Conservation (phyloP, 2,888 invertebrate species). For the Beris morrisii region DNA sequence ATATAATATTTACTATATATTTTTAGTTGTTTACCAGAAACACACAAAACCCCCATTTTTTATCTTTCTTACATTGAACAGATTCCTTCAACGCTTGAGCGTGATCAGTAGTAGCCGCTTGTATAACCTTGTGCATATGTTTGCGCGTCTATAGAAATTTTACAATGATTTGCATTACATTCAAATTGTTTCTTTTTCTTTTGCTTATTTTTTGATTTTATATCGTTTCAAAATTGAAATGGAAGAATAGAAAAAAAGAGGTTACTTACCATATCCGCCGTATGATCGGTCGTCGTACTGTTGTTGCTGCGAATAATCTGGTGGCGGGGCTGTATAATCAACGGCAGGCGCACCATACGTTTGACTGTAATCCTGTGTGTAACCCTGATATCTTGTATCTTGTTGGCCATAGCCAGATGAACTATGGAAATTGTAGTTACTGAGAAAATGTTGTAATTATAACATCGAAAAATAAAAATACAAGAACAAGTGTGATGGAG, state of each 20-base stretch:
- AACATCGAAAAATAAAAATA: constrained; percentile 11
- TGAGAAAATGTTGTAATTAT: constrained; percentile 22
- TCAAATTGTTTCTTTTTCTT: too few species aligned
- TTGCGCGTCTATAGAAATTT: constrained; percentile 49
- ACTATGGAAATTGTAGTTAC: constrained; percentile 41
- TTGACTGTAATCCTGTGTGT: constrained; percentile 55
- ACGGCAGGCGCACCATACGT: constrained; percentile 55
- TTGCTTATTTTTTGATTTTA: too few species aligned
- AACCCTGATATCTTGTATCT: constrained; percentile 54
- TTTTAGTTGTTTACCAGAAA: constrained; percentile 22
- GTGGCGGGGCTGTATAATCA: constrained; percentile 53
- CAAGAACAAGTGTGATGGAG: neutral
- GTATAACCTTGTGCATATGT: constrained; percentile 55
- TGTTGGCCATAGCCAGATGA: constrained; percentile 51
- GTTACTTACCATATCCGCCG: constrained; percentile 54
- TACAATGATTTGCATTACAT: constrained; percentile 5
- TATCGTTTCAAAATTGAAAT: too few species aligned
- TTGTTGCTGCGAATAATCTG: constrained; percentile 53
- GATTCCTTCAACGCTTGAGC: constrained; percentile 3
- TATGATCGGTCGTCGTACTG: constrained; percentile 55
- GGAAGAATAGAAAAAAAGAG: neutral
- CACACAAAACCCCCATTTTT: constrained; percentile 27
- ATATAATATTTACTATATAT: constrained; percentile 11
- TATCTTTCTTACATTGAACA: constrained; percentile 13
- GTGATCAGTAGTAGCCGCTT: constrained; percentile 52